Conservation (phyloP, 2,113 vertebrate species). For the Atractosteus spatula region DNA sequence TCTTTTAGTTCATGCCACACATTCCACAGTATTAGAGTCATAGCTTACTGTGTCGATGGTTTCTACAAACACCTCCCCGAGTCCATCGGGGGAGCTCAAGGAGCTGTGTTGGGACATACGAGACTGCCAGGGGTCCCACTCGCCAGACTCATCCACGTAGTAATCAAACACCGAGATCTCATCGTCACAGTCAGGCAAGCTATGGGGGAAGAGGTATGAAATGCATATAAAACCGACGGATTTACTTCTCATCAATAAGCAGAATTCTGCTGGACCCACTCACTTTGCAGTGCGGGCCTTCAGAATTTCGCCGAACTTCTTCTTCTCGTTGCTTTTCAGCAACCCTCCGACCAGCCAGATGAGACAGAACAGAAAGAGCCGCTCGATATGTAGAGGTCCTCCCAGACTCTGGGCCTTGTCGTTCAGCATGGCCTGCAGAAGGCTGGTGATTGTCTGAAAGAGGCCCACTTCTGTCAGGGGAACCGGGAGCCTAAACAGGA, state of each 20-base stretch:
- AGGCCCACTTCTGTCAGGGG: slow-evolving; percentile 31
- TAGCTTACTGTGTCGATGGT: slow-evolving; percentile 25
- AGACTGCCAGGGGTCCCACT: slow-evolving; percentile 32
- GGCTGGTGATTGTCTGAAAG: slow-evolving; percentile 23
- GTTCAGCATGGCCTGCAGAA: slow-evolving; percentile 26
- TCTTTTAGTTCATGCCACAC: too few species aligned
- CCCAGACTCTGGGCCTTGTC: slow-evolving; percentile 33
- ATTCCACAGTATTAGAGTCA: too few species aligned
- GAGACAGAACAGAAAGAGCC: slow-evolving; percentile 31
- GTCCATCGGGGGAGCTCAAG: slow-evolving; percentile 19
- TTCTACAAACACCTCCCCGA: slow-evolving; percentile 30
- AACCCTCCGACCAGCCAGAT: slow-evolving; percentile 27
- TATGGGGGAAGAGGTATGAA: neutral
- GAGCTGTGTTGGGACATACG: slow-evolving; percentile 26
- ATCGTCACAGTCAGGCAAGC: slow-evolving; percentile 31
- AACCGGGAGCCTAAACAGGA: slow-evolving; percentile 15
- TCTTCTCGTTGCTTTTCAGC: slow-evolving; percentile 22
- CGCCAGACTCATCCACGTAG: slow-evolving; percentile 33
- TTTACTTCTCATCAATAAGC: too few species aligned
- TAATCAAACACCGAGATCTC: slow-evolving; percentile 33
- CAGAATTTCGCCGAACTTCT: slow-evolving; percentile 27
- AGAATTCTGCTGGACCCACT: neutral
- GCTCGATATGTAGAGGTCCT: slow-evolving; percentile 30
- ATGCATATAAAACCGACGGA: neutral
- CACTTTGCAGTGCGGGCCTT: slow-evolving; percentile 27